Percentiles rank a stretch among this genome's conserved stretches.
Evolutionary conservation across 1,140 invertebrate species (phyloP).

Genomic region (Yoshiicerus persimilis): DNA sequence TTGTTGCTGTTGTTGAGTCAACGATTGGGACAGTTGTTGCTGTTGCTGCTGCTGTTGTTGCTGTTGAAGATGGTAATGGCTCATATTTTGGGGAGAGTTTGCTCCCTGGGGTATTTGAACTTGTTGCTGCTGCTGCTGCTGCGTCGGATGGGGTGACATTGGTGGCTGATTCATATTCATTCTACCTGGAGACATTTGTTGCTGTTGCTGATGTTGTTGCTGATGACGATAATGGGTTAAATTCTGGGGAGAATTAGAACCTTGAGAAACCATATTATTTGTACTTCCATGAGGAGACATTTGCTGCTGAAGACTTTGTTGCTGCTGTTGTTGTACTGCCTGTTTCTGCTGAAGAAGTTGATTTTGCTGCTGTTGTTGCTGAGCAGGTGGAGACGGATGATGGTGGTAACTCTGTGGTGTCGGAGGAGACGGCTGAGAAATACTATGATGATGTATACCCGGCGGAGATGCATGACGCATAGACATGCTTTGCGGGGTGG

Average conservation of each 20-base stretch:
- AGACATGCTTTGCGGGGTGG: conserved; percentile 40
- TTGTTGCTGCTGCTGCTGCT: too few relatives aligned
- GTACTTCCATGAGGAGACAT: conserved; percentile 28
- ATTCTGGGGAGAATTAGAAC: conserved; percentile 48
- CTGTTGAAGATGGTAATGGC: conserved; percentile 48
- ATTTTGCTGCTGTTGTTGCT: conserved; percentile 34
- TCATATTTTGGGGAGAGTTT: conserved; percentile 50
- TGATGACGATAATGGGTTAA: conserved; percentile 57
- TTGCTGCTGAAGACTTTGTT: conserved; percentile 60
- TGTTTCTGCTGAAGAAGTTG: conserved; percentile 27
- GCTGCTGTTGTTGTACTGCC: conserved; percentile 52
- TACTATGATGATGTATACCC: conserved; percentile 32
- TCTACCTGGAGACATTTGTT: conserved; percentile 34
- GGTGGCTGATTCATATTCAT: conserved; percentile 38
- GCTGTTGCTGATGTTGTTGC: conserved; percentile 57
- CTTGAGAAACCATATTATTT: conserved; percentile 39
- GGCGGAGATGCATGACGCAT: conserved; percentile 51
- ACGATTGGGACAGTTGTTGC: conserved; percentile 50
- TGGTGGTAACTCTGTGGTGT: conserved; percentile 46
- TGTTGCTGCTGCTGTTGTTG: conserved; percentile 50
- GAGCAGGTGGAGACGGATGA: conserved; percentile 49
- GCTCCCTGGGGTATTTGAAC: conserved; percentile 53
- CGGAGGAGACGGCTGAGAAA: conserved; percentile 49
- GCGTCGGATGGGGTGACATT: conserved; percentile 49
- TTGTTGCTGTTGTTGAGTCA: conserved; percentile 53